A percentile compares a stretch with the other conserved stretches of the same genome.
These are phyloP conservation scores for Nanger granti DNA, from an alignment of 2,113 vertebrate species.

Conservation along the genomic window DNA sequence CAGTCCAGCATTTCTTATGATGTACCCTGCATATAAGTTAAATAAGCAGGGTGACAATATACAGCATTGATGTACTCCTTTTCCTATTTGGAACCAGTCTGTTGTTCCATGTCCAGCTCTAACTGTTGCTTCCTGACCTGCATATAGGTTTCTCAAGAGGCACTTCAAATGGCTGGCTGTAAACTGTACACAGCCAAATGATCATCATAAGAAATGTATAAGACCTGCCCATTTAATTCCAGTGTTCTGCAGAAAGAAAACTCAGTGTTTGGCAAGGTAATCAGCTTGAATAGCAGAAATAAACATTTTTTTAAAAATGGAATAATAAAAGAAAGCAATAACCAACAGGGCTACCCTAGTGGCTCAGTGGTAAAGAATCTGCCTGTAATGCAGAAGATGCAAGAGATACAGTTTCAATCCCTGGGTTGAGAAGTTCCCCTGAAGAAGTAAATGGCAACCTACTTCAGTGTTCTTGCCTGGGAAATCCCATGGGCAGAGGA, in stretches of 20 bases:
- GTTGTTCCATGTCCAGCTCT: too few species aligned
- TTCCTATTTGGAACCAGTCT: too few species aligned
- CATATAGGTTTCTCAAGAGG: too few species aligned
- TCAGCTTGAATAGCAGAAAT: constrained; percentile 3
- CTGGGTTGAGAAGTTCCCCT: neutral
- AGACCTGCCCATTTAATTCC: neutral
- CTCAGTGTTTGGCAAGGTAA: neutral
- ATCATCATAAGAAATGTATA: neutral
- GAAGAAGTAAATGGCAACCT: neutral
- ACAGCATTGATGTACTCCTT: too few species aligned
- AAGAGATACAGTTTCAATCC: neutral
- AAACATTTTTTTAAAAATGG: neutral
- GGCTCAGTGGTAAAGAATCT: neutral
- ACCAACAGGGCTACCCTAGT: neutral
- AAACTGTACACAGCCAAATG: neutral
- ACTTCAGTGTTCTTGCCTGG: neutral
- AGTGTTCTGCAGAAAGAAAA: constrained; percentile 22
- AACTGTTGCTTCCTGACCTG: too few species aligned
- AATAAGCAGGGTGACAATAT: too few species aligned
- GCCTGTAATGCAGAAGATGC: neutral
- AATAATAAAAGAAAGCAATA: constrained; percentile 17
- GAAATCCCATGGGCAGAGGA: neutral
- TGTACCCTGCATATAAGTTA: too few species aligned
- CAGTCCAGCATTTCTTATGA: too few species aligned
- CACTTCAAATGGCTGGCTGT: neutral